Evolutionary conservation across 2,888 invertebrate species (phyloP).

Genomic region (Lasioglossum leucozonium): DNA sequence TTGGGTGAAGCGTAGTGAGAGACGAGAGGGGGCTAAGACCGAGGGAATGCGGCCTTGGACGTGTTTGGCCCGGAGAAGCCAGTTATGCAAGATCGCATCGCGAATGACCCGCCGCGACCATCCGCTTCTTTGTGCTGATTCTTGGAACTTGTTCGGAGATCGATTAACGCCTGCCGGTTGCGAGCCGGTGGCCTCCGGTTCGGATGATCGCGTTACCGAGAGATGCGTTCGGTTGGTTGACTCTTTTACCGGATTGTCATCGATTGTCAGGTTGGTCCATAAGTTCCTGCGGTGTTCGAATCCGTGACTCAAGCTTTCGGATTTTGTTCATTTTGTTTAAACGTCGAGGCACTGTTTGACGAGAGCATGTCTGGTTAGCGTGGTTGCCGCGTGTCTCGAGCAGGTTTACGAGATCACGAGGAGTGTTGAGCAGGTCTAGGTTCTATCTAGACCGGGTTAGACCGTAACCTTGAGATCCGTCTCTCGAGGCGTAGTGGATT

Average conservation of each 20-base stretch:
- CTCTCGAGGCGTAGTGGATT: neutral
- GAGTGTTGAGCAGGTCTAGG: neutral
- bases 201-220: slow-evolving; percentile 2
- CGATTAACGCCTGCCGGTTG: slow-evolving; percentile 34
- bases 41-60: slow-evolving; percentile 45
- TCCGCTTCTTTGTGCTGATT: slow-evolving; percentile 43
- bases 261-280: neutral
- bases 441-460: neutral
- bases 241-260: neutral
- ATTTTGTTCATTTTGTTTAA: neutral
- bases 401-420: neutral
- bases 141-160: slow-evolving; percentile 47
- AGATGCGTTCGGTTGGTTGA: neutral
- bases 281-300: neutral
- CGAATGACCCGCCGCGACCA: slow-evolving; percentile 43
- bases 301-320: neutral
- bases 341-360: neutral
- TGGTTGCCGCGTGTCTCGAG: neutral
- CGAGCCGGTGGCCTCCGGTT: neutral
- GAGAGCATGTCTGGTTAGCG: neutral
- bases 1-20: slow-evolving; percentile 25
- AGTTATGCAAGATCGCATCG: slow-evolving; percentile 56
- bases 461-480: neutral
- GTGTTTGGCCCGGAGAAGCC: slow-evolving; percentile 40
- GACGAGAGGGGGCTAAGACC: neutral